A percentile compares a stretch with the other conserved stretches of the same genome.
Conservation (phyloP, 2,888 invertebrate species). For the Chironomus tentans region DNA sequence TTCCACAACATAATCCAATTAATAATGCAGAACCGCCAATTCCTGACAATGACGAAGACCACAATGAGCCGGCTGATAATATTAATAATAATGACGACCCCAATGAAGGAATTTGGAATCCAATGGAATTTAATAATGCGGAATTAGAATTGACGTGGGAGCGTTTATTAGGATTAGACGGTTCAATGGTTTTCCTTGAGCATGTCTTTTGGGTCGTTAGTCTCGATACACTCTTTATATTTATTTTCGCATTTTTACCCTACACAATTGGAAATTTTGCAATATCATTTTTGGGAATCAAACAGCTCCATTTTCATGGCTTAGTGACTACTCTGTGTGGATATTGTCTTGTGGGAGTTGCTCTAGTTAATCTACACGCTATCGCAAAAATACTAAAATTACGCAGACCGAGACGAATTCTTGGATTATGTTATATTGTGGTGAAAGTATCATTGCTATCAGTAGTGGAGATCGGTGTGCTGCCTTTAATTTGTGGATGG, state of each 20-base stretch:
- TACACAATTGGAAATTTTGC: conserved; percentile 89
- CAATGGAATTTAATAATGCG: conserved; percentile 96
- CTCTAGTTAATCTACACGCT: conserved; percentile 73
- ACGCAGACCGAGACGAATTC: conserved; percentile 67
- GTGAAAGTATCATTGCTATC: conserved; percentile 82
- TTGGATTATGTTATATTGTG: conserved; percentile 82
- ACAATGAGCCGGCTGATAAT: conserved; percentile 34
- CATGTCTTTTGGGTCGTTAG: conserved; percentile 99
- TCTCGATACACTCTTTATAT: conserved; percentile 89
- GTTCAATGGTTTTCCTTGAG: conserved; percentile 92
- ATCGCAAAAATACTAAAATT: conserved; percentile 72
- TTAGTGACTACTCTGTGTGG: conserved; percentile 86
- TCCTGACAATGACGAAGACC: conserved; percentile 41
- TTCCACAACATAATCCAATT: conserved; percentile 32
- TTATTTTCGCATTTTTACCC: conserved; percentile 94
- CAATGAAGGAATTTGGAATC: conserved; percentile 90
- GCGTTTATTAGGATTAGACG: conserved; percentile 87
- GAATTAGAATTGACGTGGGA: conserved; percentile 96
- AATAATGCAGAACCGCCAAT: conserved; percentile 35
- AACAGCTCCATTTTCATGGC: conserved; percentile 76
- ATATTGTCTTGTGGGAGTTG: conserved; percentile 80
- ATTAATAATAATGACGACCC: conserved; percentile 48
- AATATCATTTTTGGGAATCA: conserved; percentile 56
- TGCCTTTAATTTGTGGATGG: conserved; percentile 96
- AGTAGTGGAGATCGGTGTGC: conserved; percentile 93